These are phyloP conservation scores for Trachelus iudaicus DNA, from an alignment of 2,888 invertebrate species.

Conservation along the genomic window DNA sequence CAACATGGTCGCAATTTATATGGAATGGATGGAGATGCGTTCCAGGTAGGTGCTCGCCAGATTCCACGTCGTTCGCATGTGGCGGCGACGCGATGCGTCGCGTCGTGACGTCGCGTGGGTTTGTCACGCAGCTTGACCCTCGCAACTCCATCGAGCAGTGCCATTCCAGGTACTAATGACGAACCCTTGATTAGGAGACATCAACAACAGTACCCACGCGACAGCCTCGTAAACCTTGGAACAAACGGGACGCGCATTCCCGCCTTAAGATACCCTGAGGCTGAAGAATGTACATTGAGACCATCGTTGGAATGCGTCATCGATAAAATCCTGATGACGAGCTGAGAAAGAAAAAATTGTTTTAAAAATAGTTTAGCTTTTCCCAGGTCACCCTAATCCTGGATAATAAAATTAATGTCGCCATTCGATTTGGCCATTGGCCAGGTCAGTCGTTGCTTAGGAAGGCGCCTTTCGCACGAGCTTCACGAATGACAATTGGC, in stretches of 20 bases:
- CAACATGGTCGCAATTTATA: not conserved
- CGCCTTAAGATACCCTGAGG: not conserved
- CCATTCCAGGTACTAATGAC: conserved; percentile 6
- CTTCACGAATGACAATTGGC: not conserved
- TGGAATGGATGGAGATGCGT: not conserved
- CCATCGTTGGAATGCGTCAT: not conserved
- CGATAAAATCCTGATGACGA: not conserved
- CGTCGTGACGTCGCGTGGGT: not conserved
- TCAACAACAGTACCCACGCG: conserved; percentile 7
- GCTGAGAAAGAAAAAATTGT: not conserved
- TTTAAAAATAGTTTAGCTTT: not conserved
- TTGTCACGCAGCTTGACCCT: conserved; percentile 4
- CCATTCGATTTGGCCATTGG: not conserved
- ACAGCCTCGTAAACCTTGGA: conserved; percentile 5
- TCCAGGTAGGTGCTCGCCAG: not conserved
- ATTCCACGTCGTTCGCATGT: not conserved
- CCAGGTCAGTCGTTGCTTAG: not conserved
- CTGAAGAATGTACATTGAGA: conserved; percentile 29
- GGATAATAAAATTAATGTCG: not conserved
- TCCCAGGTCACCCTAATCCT: not conserved
- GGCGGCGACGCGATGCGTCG: not conserved
- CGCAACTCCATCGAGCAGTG: not conserved
- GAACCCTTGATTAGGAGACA: conserved; percentile 9
- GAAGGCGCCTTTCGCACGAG: not conserved
- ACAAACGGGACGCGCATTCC: conserved; percentile 6